phyloP scores from a whole-genome alignment of 2,797 vertebrate species.

The Sitta carolinensis region DNA sequence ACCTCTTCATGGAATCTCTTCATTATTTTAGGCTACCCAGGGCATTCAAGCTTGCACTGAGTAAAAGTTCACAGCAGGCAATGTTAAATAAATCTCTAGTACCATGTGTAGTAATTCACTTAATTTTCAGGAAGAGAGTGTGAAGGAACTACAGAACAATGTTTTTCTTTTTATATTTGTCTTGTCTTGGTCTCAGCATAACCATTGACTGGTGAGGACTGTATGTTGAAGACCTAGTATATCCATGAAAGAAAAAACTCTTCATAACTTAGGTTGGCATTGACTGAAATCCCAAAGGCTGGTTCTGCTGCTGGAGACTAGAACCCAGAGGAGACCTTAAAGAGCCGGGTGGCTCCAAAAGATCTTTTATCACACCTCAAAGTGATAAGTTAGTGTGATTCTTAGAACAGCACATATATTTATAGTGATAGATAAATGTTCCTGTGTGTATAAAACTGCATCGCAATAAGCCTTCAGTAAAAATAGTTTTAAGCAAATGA shows the following conservation, averaged over 20 bases:
- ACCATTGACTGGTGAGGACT: background rate
- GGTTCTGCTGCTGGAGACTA: background rate
- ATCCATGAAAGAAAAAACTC: background rate
- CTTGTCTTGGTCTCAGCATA: background rate
- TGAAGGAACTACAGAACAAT: background rate
- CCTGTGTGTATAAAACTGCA: background rate
- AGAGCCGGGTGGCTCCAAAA: background rate
- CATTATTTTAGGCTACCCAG: background rate
- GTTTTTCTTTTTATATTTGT: background rate
- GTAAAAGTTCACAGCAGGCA: background rate
- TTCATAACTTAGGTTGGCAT: background rate
- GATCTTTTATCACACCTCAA: background rate
- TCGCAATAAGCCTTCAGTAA: background rate
- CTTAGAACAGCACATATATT: background rate
- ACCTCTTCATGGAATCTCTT: background rate
- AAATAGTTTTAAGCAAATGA: background rate
- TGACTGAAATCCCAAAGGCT: background rate
- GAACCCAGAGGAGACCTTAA: background rate
- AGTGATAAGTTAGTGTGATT: background rate
- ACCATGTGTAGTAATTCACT: background rate
- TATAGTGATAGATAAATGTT: background rate
- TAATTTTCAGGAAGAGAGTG: background rate
- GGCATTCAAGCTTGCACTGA: background rate
- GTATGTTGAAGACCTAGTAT: background rate
- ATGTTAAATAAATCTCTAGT: background rate